Evolutionary conservation across 92 coral and sea anemone genomes (phyloP).

Genomic region (Meandrina meandrites): DNA sequence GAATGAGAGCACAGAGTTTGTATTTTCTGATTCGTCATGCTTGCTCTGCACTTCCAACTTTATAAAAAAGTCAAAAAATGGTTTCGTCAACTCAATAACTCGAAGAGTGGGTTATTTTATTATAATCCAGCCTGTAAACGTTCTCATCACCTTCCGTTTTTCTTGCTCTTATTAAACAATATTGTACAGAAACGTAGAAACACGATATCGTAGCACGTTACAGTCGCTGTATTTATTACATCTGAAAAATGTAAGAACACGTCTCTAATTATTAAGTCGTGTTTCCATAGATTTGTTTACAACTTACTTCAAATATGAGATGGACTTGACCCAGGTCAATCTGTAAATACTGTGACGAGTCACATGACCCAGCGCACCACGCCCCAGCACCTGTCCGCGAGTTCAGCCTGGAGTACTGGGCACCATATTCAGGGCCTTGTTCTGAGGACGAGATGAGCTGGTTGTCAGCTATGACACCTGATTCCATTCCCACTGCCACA

Average conservation of each 20-base stretch:
- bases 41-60: constrained; percentile 56
- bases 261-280: no score
- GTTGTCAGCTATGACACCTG: constrained; percentile 52
- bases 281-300: no score
- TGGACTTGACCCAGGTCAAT: constrained; percentile 38
- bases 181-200: no score
- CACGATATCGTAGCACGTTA: no score
- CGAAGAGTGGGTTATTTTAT: background rate
- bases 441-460: constrained; percentile 53
- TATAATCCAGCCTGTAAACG: background rate
- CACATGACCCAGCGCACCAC: constrained; percentile 65
- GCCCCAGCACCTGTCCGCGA: constrained; percentile 28
- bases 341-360: constrained; percentile 46
- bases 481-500: constrained; percentile 52
- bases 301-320: constrained; percentile 10
- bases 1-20: constrained; percentile 45
- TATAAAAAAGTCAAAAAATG: background rate
- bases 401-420: constrained; percentile 58
- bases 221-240: no score
- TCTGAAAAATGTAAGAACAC: no score
- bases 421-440: constrained; percentile 12
- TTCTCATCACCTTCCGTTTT: background rate
- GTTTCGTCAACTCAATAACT: background rate
- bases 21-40: constrained; percentile 41
- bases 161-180: no score